Evolutionary conservation across 2,113 vertebrate species (phyloP), one percentile per base, ranked within the genome.

Genomic region (Passerina amoena): DNA sequence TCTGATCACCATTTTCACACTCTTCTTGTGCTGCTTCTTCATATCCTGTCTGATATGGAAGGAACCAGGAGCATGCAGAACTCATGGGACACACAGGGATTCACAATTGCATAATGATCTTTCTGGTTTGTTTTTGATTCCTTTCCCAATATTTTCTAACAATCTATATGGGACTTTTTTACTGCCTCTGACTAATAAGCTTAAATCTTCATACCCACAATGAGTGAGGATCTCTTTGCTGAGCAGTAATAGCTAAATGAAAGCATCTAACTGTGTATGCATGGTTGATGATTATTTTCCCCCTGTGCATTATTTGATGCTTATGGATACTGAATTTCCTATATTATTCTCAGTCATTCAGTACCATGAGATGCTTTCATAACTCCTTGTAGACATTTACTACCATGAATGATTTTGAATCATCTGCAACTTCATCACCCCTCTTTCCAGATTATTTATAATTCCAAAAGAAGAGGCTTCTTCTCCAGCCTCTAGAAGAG

Each of bases 31-130:
- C 16, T 37, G 6, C 17, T 53, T 53, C 16, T 53, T 53, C 51
- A 30, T 38, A 23, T 35, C 48, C 23, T 68, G 76, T 42, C 35
- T 64, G 21, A 13, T 19, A 38, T 0, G 1, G 38, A 50, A 44
- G 10, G 57, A 57, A 64, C 24, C 10, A 35, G 40, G 9, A 1
- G 0, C 42, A 66, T 2, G 15, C 20, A 57, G 45, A 56, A 48
- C 37, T 70, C 19, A 12, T 25, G 25, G 51, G 56, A 70, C 22
- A 51, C 24, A 35, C 22, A 54, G 33, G 20, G 53, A 71, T 78
- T 59, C 65, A 61, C 3, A 6, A 31, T 8, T 7, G 16, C 19
- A 25, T 38, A 25, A 76, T 42, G 20, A 75, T 12, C 44, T 51
- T 91, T 50, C 51, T 63, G 38, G 7, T 37, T 79, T 37, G 28